These are phyloP conservation scores for Anoplius nigerrimus DNA, from an alignment of 2,888 invertebrate genomes.

Conservation along the genomic window DNA sequence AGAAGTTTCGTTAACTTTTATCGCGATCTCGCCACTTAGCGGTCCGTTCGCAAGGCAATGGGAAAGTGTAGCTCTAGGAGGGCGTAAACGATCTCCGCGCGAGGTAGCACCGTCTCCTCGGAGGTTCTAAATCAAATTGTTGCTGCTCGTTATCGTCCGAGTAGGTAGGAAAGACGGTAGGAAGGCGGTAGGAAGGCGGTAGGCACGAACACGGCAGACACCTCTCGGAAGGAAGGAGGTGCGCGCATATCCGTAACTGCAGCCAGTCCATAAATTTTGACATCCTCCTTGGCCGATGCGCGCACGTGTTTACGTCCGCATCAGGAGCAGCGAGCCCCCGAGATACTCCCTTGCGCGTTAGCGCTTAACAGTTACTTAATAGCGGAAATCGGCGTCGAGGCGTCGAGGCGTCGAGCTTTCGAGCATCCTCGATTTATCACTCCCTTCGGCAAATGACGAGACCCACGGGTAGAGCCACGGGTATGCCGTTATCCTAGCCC, in stretches of 20 bases:
- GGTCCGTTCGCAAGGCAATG: too few relatives aligned
- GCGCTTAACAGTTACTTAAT: constrained; percentile 28
- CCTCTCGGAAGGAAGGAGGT: neutral
- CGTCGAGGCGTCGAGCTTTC: constrained; percentile 2
- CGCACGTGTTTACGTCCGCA: constrained; percentile 34
- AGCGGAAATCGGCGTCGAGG: constrained; percentile 35
- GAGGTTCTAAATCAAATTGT: neutral
- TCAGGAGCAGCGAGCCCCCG: too few relatives aligned
- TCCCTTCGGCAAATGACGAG: constrained; percentile 20
- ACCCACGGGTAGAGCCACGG: constrained; percentile 8
- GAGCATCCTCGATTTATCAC: constrained; percentile 16
- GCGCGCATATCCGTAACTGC: neutral
- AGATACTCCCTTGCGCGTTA: neutral
- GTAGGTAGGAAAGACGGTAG: neutral
- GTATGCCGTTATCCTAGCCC: too few relatives aligned
- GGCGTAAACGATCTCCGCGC: too few relatives aligned
- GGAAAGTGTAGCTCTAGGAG: too few relatives aligned
- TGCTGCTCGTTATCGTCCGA: neutral
- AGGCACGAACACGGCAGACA: neutral
- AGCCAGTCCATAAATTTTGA: constrained; percentile 31
- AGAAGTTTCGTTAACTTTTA: too few relatives aligned
- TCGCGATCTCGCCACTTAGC: too few relatives aligned
- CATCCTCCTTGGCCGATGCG: constrained; percentile 22
- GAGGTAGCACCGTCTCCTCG: neutral
- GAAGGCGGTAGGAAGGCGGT: constrained; percentile 1